phyloP scores from a whole-genome alignment of 2,113 vertebrate genomes.

The Trematocara variabile region DNA sequence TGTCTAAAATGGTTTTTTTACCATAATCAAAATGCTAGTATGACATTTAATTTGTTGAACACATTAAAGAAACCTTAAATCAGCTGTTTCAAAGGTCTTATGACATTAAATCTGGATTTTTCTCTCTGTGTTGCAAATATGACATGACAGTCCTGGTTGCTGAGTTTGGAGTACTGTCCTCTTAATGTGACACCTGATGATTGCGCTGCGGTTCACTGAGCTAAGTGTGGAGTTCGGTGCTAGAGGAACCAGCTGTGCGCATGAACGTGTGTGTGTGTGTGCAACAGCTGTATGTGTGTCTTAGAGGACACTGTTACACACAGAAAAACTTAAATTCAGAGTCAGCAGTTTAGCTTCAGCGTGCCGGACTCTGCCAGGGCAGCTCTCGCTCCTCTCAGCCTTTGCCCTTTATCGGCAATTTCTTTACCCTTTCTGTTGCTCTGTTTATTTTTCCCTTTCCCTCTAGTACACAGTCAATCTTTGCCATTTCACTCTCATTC shows the following conservation, averaged over 20 bases:
- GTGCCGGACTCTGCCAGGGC: neutral
- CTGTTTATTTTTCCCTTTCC: slow-evolving; percentile 23
- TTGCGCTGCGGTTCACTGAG: slow-evolving; percentile 42
- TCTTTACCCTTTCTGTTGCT: slow-evolving; percentile 18
- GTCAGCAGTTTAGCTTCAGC: slow-evolving; percentile 49
- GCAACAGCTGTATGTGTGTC: neutral
- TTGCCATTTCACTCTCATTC: slow-evolving; percentile 6
- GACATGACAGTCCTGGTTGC: slow-evolving; percentile 31
- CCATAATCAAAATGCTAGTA: neutral
- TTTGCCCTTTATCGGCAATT: slow-evolving; percentile 15
- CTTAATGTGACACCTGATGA: slow-evolving; percentile 65
- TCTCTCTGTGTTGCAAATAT: neutral
- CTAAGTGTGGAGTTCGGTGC: slow-evolving; percentile 8
- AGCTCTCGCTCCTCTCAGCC: neutral
- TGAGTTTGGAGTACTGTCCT: slow-evolving; percentile 43
- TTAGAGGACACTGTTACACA: slow-evolving; percentile 39
- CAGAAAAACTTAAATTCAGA: slow-evolving; percentile 34
- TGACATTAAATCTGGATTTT: slow-evolving; percentile 19
- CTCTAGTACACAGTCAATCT: neutral
- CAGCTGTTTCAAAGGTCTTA: slow-evolving; percentile 21
- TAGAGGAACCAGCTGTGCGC: slow-evolving; percentile 36
- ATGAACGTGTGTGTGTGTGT: slow-evolving; percentile 20
- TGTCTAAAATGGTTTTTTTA: neutral
- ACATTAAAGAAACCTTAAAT: slow-evolving; percentile 16
- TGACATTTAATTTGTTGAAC: neutral